phyloP scores from a whole-genome alignment of 2,113 vertebrate species.

The Mesocricetus auratus region DNA sequence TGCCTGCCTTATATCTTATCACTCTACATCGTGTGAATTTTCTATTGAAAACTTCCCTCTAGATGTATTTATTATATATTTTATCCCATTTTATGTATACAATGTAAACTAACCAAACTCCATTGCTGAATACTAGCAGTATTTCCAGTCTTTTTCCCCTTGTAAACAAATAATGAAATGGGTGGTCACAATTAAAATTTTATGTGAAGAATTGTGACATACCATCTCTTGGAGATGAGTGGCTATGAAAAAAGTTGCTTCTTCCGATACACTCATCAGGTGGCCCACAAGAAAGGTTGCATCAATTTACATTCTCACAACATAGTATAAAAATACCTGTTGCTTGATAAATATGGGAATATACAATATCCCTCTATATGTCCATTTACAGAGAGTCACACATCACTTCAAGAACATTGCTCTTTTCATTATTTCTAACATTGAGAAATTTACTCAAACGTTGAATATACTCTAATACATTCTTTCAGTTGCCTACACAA shows the following conservation, averaged over 20 bases:
- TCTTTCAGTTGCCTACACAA: background rate
- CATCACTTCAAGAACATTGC: conserved; percentile 9
- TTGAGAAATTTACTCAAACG: conserved; percentile 16
- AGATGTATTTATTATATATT: conserved; percentile 7
- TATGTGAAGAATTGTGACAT: conserved; percentile 2
- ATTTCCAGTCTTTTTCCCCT: background rate
- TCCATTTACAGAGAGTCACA: background rate
- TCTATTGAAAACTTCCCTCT: background rate
- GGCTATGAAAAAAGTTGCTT: conserved; percentile 42
- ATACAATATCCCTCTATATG: background rate
- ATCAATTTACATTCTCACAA: background rate
- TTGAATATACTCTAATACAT: background rate
- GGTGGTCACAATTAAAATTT: background rate
- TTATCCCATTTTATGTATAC: background rate
- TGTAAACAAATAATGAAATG: conserved; percentile 21
- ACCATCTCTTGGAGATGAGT: background rate
- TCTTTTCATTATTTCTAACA: background rate
- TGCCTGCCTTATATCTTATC: background rate
- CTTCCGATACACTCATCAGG: background rate
- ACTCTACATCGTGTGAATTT: background rate
- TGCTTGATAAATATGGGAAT: background rate
- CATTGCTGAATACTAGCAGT: background rate
- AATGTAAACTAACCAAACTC: background rate
- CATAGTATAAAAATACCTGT: background rate
- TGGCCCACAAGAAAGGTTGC: background rate